These are phyloP conservation scores for human (Homo sapiens) DNA, from an alignment of 2,113 vertebrate genomes.

Conservation along the genomic window DNA sequence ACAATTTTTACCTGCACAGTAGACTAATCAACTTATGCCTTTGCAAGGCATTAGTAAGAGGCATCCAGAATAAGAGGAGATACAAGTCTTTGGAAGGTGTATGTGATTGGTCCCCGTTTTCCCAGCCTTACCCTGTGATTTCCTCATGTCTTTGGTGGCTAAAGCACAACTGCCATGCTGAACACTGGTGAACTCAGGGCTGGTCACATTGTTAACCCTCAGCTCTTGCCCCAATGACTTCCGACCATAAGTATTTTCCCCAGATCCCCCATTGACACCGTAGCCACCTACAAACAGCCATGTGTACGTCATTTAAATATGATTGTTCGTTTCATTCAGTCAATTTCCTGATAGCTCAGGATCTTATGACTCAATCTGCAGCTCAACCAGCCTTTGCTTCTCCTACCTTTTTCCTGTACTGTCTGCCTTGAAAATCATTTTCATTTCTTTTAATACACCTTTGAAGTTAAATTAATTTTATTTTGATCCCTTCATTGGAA, in stretches of 20 bases:
- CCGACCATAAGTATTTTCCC: constrained; percentile 99
- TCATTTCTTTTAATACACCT: too few relatives aligned
- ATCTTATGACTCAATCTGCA: neutral
- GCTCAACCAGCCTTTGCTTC: neutral
- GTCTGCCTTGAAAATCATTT: too few relatives aligned
- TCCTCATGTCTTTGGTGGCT: constrained; percentile 99
- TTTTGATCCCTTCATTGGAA: too few relatives aligned
- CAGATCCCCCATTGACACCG: constrained; percentile 95
- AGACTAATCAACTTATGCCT: neutral
- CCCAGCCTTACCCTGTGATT: constrained; percentile 94
- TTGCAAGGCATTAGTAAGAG: neutral
- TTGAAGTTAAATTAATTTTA: too few relatives aligned
- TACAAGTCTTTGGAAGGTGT: neutral
- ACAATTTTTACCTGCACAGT: neutral
- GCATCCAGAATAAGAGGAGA: neutral
- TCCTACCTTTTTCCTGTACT: neutral
- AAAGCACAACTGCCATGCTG: constrained; percentile 99
- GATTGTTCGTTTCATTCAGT: neutral
- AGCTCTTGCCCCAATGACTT: constrained; percentile 99
- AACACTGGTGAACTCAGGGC: constrained; percentile 95
- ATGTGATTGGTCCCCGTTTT: too few relatives aligned
- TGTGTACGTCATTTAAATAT: neutral
- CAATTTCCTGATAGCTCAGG: neutral
- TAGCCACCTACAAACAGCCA: constrained; percentile 89
- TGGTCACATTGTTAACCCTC: constrained; percentile 99